Percentiles rank a stretch among this genome's conserved stretches.
phyloP scores from a whole-genome alignment of 2,888 invertebrate genomes.

The Phengaris arion region DNA sequence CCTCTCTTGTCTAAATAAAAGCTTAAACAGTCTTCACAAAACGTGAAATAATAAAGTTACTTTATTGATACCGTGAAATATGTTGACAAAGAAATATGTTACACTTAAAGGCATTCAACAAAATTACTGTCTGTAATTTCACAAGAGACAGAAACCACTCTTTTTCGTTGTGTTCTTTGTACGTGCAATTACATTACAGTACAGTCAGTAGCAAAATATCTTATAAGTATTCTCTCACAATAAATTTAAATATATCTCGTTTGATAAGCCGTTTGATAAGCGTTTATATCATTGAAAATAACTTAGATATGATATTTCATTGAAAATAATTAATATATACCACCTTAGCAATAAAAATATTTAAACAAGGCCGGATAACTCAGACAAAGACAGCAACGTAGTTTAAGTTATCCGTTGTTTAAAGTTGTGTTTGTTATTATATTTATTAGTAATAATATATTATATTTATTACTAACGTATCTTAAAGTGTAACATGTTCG shows the following conservation, averaged over 20 bases:
- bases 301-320: no score
- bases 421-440: no score
- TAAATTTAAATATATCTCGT: not conserved
- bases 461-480: no score
- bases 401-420: no score
- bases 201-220: not conserved
- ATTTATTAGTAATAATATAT: no score
- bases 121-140: constrained; percentile 1
- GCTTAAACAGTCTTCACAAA: not conserved
- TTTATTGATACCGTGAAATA: not conserved
- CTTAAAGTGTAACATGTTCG: no score
- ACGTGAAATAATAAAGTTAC: not conserved
- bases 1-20: no score
- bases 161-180: not conserved
- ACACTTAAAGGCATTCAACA: not conserved
- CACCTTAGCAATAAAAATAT: no score
- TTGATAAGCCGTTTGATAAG: no score
- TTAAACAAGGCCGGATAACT: no score
- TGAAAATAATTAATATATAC: no score
- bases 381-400: no score
- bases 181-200: constrained; percentile 4
- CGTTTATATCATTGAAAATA: not conserved
- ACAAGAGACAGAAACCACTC: not conserved
- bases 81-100: not conserved
- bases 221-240: not conserved